These are phyloP conservation scores for Oxyruncus cristatus DNA, from an alignment of 2,113 vertebrate genomes.

Conservation along the genomic window DNA sequence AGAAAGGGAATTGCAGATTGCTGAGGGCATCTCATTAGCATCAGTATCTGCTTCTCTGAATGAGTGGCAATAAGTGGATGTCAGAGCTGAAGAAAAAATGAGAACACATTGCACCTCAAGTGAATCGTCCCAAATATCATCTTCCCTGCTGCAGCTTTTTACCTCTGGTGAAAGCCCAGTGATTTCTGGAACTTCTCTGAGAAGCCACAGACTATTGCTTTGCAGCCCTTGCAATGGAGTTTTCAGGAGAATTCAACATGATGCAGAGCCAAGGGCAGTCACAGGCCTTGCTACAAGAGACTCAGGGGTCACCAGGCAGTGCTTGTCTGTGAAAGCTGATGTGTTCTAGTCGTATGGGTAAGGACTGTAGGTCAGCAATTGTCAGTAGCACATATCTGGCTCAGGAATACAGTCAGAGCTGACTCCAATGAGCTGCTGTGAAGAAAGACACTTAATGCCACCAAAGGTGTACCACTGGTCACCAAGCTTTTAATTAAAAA, in stretches of 20 bases:
- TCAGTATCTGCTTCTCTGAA: background rate
- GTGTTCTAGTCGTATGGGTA: background rate
- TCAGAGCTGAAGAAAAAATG: background rate
- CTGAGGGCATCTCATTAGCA: background rate
- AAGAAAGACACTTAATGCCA: background rate
- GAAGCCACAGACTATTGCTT: accelerated
- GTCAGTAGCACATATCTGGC: background rate
- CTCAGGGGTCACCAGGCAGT: background rate
- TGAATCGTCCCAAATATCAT: background rate
- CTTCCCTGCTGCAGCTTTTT: background rate
- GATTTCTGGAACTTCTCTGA: background rate
- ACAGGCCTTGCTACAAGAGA: background rate
- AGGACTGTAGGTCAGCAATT: background rate
- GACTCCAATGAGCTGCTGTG: background rate
- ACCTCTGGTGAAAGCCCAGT: background rate
- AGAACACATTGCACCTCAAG: background rate
- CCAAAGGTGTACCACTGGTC: background rate
- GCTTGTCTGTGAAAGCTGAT: background rate
- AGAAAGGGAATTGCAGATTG: slow-evolving; percentile 3
- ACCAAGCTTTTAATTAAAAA: background rate
- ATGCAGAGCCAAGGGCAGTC: background rate
- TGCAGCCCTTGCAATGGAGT: background rate
- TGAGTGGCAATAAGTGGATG: background rate
- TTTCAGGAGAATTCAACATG: background rate
- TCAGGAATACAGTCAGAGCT: background rate